Conservation (phyloP, 2,888 invertebrate species). For the Brenthis daphne region DNA sequence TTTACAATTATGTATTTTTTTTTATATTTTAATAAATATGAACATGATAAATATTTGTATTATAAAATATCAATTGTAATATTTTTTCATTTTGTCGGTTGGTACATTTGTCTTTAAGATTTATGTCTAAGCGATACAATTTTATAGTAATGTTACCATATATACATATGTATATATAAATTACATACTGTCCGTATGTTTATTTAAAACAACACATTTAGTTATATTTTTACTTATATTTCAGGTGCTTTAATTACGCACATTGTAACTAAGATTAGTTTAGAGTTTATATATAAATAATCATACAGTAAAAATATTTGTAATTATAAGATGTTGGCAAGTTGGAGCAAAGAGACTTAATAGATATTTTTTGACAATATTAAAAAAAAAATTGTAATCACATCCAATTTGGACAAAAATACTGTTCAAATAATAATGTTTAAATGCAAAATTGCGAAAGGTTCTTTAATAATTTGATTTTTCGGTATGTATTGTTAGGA, state of each 20-base stretch:
- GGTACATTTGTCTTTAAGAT: neutral
- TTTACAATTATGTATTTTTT: no score
- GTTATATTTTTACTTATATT: neutral
- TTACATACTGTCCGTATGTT: neutral
- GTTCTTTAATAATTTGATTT: no score
- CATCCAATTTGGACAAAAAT: no score
- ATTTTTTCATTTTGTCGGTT: slow-evolving; percentile 1
- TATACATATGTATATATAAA: slow-evolving; percentile 6
- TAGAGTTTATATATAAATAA: neutral
- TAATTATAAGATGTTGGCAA: no score
- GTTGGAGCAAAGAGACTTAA: no score
- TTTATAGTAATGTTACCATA: slow-evolving; percentile 8
- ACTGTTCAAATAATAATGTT: no score
- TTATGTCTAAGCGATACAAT: neutral
- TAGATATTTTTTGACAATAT: no score
- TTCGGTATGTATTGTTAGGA: no score
- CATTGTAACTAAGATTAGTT: slow-evolving; percentile 3
- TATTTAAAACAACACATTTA: neutral
- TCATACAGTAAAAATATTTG: no score
- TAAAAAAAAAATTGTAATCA: no score
- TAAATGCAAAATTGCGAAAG: no score
- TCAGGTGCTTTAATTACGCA: slow-evolving; percentile 17
- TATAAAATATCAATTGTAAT: neutral
- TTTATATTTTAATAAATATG: neutral
- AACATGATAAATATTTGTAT: neutral